Conservation (phyloP, 2,113 vertebrate species). For the Plecturocebus donacophilus region DNA sequence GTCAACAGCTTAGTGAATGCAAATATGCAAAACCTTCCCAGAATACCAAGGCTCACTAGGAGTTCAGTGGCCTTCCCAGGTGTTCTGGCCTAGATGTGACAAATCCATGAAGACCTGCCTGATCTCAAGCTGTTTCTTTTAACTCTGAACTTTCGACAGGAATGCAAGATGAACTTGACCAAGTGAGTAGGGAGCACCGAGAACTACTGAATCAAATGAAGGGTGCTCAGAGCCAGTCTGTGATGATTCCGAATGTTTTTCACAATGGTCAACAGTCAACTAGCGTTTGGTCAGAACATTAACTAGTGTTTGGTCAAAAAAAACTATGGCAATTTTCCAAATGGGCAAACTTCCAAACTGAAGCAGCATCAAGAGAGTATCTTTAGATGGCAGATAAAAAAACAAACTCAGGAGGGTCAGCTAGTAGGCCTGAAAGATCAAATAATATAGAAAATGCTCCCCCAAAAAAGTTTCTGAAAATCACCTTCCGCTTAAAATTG, state of each 20-base stretch:
- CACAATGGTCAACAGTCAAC: constrained; percentile 44
- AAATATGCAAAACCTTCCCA: constrained; percentile 87
- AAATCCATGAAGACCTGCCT: not conserved
- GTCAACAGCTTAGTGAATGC: constrained; percentile 89
- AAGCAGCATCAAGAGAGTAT: constrained; percentile 88
- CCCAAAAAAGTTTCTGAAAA: not conserved
- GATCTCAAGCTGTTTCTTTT: constrained; percentile 39
- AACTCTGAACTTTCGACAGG: constrained; percentile 83
- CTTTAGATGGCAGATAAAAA: not conserved
- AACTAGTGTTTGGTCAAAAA: constrained; percentile 84
- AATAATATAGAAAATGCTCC: not conserved
- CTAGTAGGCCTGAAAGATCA: not conserved
- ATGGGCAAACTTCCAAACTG: constrained; percentile 87
- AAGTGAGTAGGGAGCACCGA: constrained; percentile 89
- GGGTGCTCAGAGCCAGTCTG: constrained; percentile 73
- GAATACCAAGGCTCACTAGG: constrained; percentile 88
- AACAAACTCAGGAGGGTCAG: not conserved
- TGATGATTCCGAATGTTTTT: constrained; percentile 82
- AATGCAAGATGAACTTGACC: constrained; percentile 87
- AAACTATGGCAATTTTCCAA: constrained; percentile 87
- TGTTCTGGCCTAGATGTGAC: constrained; percentile 20
- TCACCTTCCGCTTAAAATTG: not conserved
- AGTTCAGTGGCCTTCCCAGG: constrained; percentile 74
- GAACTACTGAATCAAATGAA: constrained; percentile 85
- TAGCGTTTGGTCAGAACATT: constrained; percentile 80